Percentiles rank a stretch among this genome's conserved stretches.
phyloP scores from a whole-genome alignment of 2,888 invertebrate species.

The Isoperla grammatica region DNA sequence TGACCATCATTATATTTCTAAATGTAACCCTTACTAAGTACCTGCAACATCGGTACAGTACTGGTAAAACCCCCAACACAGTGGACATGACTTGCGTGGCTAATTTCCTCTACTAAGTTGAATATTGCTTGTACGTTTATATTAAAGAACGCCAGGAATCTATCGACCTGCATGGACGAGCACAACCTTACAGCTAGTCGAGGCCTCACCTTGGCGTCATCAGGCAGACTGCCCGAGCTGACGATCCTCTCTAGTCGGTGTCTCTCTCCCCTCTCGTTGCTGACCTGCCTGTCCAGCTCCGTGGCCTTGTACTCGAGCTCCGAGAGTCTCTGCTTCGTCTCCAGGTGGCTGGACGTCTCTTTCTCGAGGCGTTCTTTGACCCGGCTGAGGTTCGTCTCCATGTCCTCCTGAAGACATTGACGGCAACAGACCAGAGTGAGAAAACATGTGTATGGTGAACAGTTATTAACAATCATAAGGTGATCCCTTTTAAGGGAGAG shows the following conservation, averaged over 20 bases:
- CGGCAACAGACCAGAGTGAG: background rate
- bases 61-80: too few relatives aligned
- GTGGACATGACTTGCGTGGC: too few relatives aligned
- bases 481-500: background rate
- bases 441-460: background rate
- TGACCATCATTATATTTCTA: too few relatives aligned
- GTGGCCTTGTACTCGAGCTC: slow-evolving; percentile 57
- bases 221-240: slow-evolving; percentile 86
- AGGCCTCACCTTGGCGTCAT: slow-evolving; percentile 72
- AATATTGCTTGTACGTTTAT: too few relatives aligned
- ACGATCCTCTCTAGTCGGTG: slow-evolving; percentile 78
- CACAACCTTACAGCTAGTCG: too few relatives aligned
- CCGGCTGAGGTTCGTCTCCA: slow-evolving; percentile 73
- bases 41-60: too few relatives aligned
- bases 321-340: slow-evolving; percentile 70
- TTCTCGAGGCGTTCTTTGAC: slow-evolving; percentile 84
- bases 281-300: slow-evolving; percentile 59
- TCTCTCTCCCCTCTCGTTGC: slow-evolving; percentile 73
- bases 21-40: too few relatives aligned
- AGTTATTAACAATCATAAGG: too few relatives aligned
- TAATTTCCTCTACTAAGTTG: too few relatives aligned
- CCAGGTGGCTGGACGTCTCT: slow-evolving; percentile 81
- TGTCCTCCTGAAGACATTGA: slow-evolving; percentile 68
- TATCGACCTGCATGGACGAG: too few relatives aligned
- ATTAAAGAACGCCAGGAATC: too few relatives aligned